These are phyloP conservation scores for Elephas maximus DNA, from an alignment of 2,113 vertebrate genomes.

Conservation along the genomic window DNA sequence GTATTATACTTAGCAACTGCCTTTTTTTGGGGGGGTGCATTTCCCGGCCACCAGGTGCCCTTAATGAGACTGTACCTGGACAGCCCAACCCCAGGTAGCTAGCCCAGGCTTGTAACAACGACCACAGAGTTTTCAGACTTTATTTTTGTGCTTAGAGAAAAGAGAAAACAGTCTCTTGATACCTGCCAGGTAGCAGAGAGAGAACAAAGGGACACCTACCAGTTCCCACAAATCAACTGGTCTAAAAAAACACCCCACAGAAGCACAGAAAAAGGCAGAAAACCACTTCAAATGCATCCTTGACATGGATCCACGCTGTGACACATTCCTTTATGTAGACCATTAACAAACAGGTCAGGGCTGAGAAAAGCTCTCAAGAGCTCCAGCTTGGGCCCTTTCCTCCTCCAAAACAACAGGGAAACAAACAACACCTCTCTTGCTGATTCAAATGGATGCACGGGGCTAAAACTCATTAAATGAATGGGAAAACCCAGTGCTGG, in stretches of 20 bases:
- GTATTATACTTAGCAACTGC: not conserved
- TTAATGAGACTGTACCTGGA: not conserved
- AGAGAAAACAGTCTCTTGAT: not conserved
- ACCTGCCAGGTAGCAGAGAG: not conserved
- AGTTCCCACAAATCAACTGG: not conserved
- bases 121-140: not conserved
- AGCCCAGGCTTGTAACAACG: not conserved
- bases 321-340: not conserved
- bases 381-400: not conserved
- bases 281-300: not conserved
- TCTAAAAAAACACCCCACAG: conserved; percentile 1
- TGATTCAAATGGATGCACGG: not conserved
- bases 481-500: not conserved
- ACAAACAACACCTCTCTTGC: not conserved
- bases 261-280: not conserved
- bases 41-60: not conserved
- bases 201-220: not conserved
- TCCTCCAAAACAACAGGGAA: not conserved
- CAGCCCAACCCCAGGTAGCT: not conserved
- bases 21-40: not conserved
- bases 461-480: not conserved
- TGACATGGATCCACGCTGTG: not conserved
- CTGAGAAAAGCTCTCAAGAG: not conserved
- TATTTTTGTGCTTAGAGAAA: not conserved
- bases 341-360: conserved; percentile 1